Evolutionary conservation across 2,113 vertebrate species (phyloP).

Genomic region (Chionodraco myersi): DNA sequence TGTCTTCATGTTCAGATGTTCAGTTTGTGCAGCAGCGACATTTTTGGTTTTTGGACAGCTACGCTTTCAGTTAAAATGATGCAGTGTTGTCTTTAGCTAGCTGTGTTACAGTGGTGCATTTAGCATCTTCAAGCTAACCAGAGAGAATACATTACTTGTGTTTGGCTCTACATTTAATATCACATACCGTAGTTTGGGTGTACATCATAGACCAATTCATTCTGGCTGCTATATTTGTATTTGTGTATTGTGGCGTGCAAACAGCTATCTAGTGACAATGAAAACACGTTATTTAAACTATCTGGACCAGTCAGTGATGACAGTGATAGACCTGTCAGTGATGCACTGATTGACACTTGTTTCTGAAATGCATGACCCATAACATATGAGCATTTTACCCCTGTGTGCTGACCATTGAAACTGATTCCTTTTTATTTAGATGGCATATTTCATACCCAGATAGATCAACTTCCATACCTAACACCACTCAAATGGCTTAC

Average conservation of each 20-base stretch:
- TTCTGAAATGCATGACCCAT: no score
- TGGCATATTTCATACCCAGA: no score
- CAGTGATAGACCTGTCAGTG: conserved; percentile 10
- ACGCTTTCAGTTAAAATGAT: not conserved
- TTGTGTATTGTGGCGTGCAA: not conserved
- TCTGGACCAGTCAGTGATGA: no score
- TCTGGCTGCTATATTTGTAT: not conserved
- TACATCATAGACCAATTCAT: not conserved
- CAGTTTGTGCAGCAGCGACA: not conserved
- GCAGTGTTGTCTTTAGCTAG: conserved; percentile 1
- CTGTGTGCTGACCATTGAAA: not conserved
- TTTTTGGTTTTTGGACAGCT: not conserved
- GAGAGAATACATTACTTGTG: not conserved
- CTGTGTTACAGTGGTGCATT: not conserved
- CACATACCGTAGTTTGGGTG: not conserved
- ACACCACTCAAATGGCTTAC: no score
- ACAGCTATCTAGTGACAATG: not conserved
- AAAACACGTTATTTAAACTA: not conserved
- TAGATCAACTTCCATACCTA: no score
- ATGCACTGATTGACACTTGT: not conserved
- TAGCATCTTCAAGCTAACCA: conserved; percentile 27
- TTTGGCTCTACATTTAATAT: not conserved
- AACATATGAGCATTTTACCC: not conserved
- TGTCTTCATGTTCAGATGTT: not conserved
- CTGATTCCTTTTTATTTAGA: no score